Evolutionary conservation across 2,113 vertebrate genomes (phyloP), one percentile per base, ranked within the genome.

Genomic region (Oryctolagus cuniculus): DNA sequence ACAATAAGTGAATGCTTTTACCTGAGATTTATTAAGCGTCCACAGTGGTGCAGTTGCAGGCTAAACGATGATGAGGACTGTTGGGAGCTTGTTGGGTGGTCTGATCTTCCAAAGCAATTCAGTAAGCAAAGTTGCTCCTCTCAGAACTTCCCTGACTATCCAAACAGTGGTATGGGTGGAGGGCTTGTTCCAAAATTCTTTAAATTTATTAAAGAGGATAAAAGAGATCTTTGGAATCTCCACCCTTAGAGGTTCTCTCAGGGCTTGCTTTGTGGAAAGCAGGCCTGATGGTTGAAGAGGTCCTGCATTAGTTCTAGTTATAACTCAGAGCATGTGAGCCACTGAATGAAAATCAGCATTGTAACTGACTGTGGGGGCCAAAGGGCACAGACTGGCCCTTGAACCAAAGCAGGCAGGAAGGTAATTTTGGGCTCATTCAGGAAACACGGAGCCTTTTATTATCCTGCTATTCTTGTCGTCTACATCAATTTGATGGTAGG

Each of bases 291-390:
- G 13, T 64, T 51, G 70, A 55, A 79, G 5, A 75, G 24, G 17
- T 84, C 69, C 64, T 93, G 6, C 89, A 51, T 82, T 69, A 87
- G 74, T 58, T 80, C n/a, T 34, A 70, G 16, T 82, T 67, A n/a
- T 74, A 94, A 94, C 49, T 90, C 70, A 90, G 79, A 91, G 49
- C 31, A 78, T 13, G 4, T 72, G 90, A 86, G 24, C 36, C 81
- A 19, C n/a, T 93, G 74, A 38, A 61, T 63, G 34, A 79, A 63
- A 91, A 49, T 89, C 90, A 75, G 25, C 36, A 25, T 67, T 61
- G 4, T 87, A 77, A 81, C 55, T 61, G 25, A 38, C 61, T 88
- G 67, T 81, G 38, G 64, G 58, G 21, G 15, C 44, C 51, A n/a
- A 17, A 86, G 34, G 69, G 51, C 66, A 79, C 13, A 92, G 10